Evolutionary conservation across 2,888 invertebrate genomes (phyloP).

Genomic region (Orthosia incerta): DNA sequence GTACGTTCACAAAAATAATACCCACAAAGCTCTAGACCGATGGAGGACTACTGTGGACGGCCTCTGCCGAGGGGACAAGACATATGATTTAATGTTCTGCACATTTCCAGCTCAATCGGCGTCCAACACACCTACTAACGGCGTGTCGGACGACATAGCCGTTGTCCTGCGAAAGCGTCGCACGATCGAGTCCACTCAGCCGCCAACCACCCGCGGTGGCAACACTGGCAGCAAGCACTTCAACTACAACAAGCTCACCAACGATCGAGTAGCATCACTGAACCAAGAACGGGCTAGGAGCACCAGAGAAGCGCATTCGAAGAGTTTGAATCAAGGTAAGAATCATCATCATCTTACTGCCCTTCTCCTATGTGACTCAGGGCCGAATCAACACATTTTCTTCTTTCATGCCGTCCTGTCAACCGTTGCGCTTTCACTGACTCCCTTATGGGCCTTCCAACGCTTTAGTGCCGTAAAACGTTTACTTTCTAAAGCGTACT

Average conservation of each 20-base stretch:
- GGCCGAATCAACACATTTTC: no score
- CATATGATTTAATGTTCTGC: not conserved
- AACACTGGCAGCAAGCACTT: constrained; percentile 92
- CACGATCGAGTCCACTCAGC: constrained; percentile 87
- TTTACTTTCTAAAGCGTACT: no score
- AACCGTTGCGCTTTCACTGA: no score
- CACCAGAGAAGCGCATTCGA: constrained; percentile 80
- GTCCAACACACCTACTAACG: constrained; percentile 68
- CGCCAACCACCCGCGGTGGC: constrained; percentile 80
- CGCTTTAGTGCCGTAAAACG: no score
- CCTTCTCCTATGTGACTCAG: no score
- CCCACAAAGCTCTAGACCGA: no score
- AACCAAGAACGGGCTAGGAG: constrained; percentile 72
- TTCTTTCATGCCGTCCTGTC: no score
- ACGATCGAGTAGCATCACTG: constrained; percentile 89
- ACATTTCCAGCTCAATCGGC: constrained; percentile 55
- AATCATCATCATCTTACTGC: no score
- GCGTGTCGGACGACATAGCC: constrained; percentile 74
- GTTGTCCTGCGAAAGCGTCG: constrained; percentile 83
- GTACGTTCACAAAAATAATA: not conserved
- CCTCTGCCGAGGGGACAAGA: no score
- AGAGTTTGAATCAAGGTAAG: constrained; percentile 83
- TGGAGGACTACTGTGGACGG: no score
- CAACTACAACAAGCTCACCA: constrained; percentile 95
- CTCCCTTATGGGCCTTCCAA: no score